Conservation (phyloP, 2,797 vertebrate genomes). For the Sebastes cheni region DNA sequence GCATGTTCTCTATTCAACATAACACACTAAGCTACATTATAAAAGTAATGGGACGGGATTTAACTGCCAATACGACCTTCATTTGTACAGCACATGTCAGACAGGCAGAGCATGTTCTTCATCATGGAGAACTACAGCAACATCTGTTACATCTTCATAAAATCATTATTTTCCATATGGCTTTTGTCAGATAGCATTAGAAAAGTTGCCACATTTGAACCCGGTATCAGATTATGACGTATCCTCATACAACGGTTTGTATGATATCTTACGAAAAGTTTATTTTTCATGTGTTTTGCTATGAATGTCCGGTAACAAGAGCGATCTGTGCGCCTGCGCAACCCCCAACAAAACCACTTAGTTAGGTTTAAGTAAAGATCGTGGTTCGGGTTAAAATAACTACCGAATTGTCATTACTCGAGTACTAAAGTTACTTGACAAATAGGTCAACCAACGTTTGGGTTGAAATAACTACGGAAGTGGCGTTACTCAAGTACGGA, state of each 20-base stretch:
- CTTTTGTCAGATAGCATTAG: not conserved
- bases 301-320: not conserved
- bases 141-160: not conserved
- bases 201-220: not conserved
- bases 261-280: not conserved
- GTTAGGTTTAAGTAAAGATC: not conserved
- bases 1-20: not conserved
- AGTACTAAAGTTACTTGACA: not conserved
- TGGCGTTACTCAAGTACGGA: not conserved
- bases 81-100: not conserved
- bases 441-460: not conserved
- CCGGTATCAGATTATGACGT: not conserved
- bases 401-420: fast-evolving
- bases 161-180: not conserved
- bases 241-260: not conserved
- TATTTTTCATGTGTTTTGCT: too few species aligned
- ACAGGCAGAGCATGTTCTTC: not conserved
- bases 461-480: not conserved
- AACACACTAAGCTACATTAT: not conserved
- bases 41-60: not conserved
- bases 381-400: not conserved
- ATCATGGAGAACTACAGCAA: not conserved
- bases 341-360: not conserved
- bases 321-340: not conserved
- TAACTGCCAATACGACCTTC: not conserved